These are phyloP conservation scores for Pachyrhynchus sulphureomaculatus DNA, from an alignment of 1,140 invertebrate species.

Conservation along the genomic window DNA sequence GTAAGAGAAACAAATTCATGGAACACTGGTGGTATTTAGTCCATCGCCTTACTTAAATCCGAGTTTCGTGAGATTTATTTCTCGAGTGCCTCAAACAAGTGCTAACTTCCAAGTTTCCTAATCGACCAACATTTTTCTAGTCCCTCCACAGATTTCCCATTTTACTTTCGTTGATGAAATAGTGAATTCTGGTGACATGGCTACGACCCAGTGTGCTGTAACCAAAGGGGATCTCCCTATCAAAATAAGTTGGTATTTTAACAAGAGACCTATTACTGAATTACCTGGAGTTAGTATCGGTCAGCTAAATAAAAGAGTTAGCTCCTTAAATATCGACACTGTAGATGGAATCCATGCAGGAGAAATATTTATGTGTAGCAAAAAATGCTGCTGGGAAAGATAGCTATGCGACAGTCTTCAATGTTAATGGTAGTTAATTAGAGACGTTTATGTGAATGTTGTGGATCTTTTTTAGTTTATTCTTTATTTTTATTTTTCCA, in stretches of 20 bases:
- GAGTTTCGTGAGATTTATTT: no score
- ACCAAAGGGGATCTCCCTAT: conserved; percentile 67
- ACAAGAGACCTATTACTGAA: conserved; percentile 50
- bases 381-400: conserved; percentile 66
- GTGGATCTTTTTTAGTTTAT: not conserved
- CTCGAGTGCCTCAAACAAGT: no score
- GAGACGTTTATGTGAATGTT: not conserved
- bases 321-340: conserved; percentile 59
- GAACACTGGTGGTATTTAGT: no score
- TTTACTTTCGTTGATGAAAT: conserved; percentile 62
- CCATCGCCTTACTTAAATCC: no score
- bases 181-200: conserved; percentile 62
- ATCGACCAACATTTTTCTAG: conserved; percentile 56
- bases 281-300: conserved; percentile 37
- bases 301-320: conserved; percentile 38
- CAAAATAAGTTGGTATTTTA: conserved; percentile 62
- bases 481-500: not conserved
- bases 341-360: conserved; percentile 66
- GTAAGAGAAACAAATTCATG: no score
- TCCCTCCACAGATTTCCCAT: conserved; percentile 60
- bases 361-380: conserved; percentile 73
- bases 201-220: conserved; percentile 60
- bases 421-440: conserved; percentile 59
- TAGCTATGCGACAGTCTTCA: conserved; percentile 62
- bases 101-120: no score